Conservation (phyloP, 2,888 invertebrate genomes). For the Carabus problematicus region DNA sequence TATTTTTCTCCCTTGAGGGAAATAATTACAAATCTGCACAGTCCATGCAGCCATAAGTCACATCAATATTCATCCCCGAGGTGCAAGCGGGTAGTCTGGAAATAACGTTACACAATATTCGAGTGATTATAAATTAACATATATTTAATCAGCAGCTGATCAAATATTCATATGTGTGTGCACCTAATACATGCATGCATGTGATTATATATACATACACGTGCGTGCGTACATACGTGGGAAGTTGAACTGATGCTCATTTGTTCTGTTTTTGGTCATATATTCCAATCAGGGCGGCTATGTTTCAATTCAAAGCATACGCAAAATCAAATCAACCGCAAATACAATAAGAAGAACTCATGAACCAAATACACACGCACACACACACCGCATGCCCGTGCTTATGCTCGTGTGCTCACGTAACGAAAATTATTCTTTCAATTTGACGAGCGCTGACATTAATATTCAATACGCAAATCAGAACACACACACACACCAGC, state of each 20-base stretch:
- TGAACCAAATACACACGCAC: no score
- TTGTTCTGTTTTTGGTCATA: not conserved
- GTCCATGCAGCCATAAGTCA: no score
- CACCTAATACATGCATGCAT: not conserved
- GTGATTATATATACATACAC: not conserved
- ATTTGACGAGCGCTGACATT: constrained; percentile 18
- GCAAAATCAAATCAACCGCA: no score
- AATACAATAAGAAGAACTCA: no score
- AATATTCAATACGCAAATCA: constrained; percentile 42
- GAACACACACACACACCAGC: constrained; percentile 8
- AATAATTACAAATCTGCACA: no score
- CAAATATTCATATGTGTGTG: not conserved
- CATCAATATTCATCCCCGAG: no score
- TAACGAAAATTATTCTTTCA: constrained; percentile 32
- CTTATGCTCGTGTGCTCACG: not conserved
- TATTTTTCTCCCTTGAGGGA: no score
- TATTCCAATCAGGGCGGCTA: constrained; percentile 11
- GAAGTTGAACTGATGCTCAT: not conserved
- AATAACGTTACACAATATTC: not conserved
- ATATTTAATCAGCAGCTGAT: not conserved
- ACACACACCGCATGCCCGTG: not conserved
- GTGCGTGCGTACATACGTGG: not conserved
- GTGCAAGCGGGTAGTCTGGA: not conserved
- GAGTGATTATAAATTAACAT: constrained; percentile 2
- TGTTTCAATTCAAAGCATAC: not conserved